Conservation (phyloP, 2,113 vertebrate genomes). For the Pontoporia blainvillei region DNA sequence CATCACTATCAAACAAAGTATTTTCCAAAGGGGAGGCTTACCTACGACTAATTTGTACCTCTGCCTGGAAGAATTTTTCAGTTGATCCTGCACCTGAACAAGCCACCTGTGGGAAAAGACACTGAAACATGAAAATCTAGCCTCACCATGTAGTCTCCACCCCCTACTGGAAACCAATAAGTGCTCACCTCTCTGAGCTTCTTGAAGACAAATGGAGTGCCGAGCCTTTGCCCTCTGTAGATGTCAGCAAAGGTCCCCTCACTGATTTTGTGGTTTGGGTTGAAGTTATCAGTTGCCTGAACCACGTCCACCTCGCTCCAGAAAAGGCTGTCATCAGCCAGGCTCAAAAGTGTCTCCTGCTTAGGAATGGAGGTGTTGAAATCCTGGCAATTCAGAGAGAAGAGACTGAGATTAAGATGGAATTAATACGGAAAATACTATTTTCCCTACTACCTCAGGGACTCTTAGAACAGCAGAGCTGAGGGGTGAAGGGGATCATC, state of each 20-base stretch:
- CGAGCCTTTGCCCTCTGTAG: slow-evolving; percentile 79
- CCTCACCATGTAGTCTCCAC: background rate
- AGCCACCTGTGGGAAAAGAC: slow-evolving; percentile 64
- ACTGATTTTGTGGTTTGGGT: slow-evolving; percentile 69
- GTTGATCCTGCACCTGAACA: slow-evolving; percentile 53
- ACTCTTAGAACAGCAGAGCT: background rate
- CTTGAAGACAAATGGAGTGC: slow-evolving; percentile 76
- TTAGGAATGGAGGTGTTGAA: slow-evolving; percentile 63
- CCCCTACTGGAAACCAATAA: background rate
- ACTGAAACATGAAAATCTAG: background rate
- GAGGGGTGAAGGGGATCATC: background rate
- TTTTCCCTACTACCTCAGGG: too few species aligned
- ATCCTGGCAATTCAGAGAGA: slow-evolving; percentile 62
- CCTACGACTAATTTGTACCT: slow-evolving; percentile 82
- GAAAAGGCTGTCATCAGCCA: slow-evolving; percentile 61
- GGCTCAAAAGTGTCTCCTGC: slow-evolving; percentile 67
- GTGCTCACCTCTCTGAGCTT: slow-evolving; percentile 78
- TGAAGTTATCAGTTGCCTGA: slow-evolving; percentile 79
- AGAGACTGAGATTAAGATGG: slow-evolving; percentile 39
- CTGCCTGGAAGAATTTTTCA: slow-evolving; percentile 80
- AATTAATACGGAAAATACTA: background rate
- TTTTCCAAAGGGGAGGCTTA: slow-evolving; percentile 48
- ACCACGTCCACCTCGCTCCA: slow-evolving; percentile 79
- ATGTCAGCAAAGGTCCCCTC: slow-evolving; percentile 79
- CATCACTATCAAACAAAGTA: background rate